Evolutionary conservation across 1,140 invertebrate genomes (phyloP).

Genomic region (Vanessa tameamea): DNA sequence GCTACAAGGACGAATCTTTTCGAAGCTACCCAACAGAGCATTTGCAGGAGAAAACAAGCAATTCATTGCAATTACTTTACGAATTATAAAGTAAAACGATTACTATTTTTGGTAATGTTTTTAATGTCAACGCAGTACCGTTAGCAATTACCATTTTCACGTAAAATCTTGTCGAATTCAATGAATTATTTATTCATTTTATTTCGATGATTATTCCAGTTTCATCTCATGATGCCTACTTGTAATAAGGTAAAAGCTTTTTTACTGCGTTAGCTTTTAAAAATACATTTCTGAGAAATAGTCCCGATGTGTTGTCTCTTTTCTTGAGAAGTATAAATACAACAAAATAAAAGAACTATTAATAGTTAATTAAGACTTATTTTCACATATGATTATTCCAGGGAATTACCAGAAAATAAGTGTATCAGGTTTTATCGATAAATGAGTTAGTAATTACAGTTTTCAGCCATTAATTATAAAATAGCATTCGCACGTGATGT

Average conservation of each 20-base stretch:
- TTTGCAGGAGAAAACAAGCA: conserved; percentile 45
- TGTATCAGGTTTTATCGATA: neutral
- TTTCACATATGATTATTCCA: no score
- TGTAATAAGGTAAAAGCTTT: neutral
- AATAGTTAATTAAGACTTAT: no score
- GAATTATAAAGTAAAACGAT: conserved; percentile 41
- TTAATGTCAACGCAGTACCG: conserved; percentile 44
- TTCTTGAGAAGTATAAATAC: no score
- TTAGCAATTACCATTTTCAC: conserved; percentile 38
- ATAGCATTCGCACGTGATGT: conserved; percentile 43
- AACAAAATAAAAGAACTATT: no score
- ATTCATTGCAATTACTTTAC: conserved; percentile 46
- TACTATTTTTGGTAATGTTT: conserved; percentile 50
- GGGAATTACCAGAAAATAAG: neutral
- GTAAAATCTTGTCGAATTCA: conserved; percentile 20
- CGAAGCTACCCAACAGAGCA: conserved; percentile 31
- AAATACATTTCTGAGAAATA: no score
- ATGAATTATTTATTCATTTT: conserved; percentile 39
- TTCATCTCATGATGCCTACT: neutral
- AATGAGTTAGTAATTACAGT: conserved; percentile 33
- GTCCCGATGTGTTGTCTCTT: no score
- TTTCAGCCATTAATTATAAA: conserved; percentile 53
- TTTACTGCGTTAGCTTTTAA: no score
- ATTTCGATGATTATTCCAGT: neutral
- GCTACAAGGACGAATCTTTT: conserved; percentile 39